phyloP scores from a whole-genome alignment of 2,113 vertebrate species.

The Corythornis madagascariensis region DNA sequence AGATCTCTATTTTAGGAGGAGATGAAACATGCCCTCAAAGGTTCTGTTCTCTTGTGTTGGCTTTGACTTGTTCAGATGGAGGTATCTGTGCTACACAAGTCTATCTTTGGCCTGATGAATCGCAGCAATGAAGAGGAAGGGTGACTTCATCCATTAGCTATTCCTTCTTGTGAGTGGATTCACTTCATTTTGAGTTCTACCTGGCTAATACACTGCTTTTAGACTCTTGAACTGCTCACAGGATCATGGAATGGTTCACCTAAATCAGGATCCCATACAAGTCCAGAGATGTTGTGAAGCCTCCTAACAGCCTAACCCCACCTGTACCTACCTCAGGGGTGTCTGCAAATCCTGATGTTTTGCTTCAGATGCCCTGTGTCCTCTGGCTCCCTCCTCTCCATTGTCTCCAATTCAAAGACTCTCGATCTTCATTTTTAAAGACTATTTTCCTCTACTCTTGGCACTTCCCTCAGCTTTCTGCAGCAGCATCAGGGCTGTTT shows the following conservation, averaged over 20 bases:
- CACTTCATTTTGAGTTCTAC: not conserved
- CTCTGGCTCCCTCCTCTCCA: not conserved
- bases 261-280: not conserved
- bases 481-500: too few species aligned
- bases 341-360: not conserved
- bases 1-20: slow-evolving; percentile 53
- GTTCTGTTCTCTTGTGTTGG: not conserved
- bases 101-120: slow-evolving; percentile 25
- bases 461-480: not conserved
- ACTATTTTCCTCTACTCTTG: not conserved
- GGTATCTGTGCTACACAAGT: not conserved
- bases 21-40: slow-evolving; percentile 11
- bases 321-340: not conserved
- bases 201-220: not conserved
- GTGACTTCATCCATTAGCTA: not conserved
- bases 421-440: not conserved
- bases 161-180: not conserved
- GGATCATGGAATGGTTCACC: not conserved
- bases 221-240: not conserved
- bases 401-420: not conserved
- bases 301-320: not conserved
- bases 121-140: not conserved
- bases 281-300: too few species aligned
- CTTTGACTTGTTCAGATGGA: not conserved
- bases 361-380: not conserved